Evolutionary conservation across 2,888 invertebrate species (phyloP), one percentile per base, ranked within the genome.

Genomic region (Hartigia nigra): DNA sequence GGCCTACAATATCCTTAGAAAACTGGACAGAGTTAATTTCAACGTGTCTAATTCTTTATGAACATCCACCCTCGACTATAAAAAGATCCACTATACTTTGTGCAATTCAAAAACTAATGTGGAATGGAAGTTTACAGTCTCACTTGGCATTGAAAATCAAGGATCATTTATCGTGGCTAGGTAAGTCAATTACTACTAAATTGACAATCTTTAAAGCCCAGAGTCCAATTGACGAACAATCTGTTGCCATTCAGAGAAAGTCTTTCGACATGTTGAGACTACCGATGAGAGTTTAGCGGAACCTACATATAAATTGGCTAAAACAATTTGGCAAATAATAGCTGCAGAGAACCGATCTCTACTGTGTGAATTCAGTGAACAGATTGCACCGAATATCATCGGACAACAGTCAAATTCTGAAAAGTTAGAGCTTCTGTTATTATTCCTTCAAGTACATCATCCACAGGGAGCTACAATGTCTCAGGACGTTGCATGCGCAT

Each of bases 331-430:
- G 74, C 86, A 85, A 69, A 91, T 94, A 93, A 88, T 94, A 31
- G 93, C 92, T 39, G 88, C 91, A 12, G 94, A 94, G 85, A 92
- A 92, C 80, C 92, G 93, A 31, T 87, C 92, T 75, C 90, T 92
- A 4, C 87, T 94, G 80, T 94, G 94, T 84, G 91, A 92, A 82
- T 94, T 94, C 84, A 92, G 92, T 31, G 94, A 94, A 89, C 91
- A 83, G 77, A 88, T 92, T 69, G 85, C 93, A 69, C 91, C 92
- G 1, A 82, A 88, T 34, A 86, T 94, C 74, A 90, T 94, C 77
- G 91, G 92, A 82, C 91, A 91, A 81, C 85, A 86, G 32, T 82
- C 86, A 31, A 83, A 83, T 70, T 84, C 87, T 55, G 89, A 91
- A 77, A 90, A 93, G 75, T 91, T 93, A 74, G 92, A 93, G 80